Base-by-base conservation (phyloP, 2,888 invertebrate genomes). In the Thyatira batis region DNA sequence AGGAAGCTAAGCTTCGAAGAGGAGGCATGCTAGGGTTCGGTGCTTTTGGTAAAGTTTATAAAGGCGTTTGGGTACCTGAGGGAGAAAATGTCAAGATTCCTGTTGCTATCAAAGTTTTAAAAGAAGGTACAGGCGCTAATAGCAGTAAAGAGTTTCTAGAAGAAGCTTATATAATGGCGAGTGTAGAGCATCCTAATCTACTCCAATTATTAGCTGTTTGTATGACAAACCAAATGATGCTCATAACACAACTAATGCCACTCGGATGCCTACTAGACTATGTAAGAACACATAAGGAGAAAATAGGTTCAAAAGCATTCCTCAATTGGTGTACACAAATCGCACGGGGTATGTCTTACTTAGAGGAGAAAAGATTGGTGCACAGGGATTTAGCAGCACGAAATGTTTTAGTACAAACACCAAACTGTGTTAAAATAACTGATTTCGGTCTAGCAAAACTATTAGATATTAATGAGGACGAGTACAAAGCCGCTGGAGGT, bases 261-360 rank as follows among this genome's bases (percentile, higher is more conserved):
- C 92, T 99, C 0, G 99, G 99, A 13, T 98, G 98, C 82, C 93
- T 99, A 45, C 92, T 99, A 4, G 98, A 98, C 84, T 99, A 99
- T 79, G 97, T 99, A 2, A 93, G 97, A 55, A 97, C 95, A 57
- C 97, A 98, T 82, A 96, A 95, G 65, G 96, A 97, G 73, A 97
- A 97, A 85, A 98, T 99, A 70, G 98, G 98, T 5, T 98, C 99
- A 0, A 98, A 98, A 79, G 96, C 97, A 0, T 92, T 99, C 70
- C 93, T 99, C 27, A 98, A 98, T 80, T 99, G 99, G 98, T 98
- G 98, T 75, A 98, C 97, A 0, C 99, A 99, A 92, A 99, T 99
- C 62, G 98, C 99, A 3, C 95, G 95, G 69, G 97, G 97, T 53
- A 99, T 99, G 99, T 95, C 97, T 0, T 99, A 99, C 82, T 93